phyloP scores from a whole-genome alignment of 1,140 invertebrate genomes.

The Ectropis grisescens region DNA sequence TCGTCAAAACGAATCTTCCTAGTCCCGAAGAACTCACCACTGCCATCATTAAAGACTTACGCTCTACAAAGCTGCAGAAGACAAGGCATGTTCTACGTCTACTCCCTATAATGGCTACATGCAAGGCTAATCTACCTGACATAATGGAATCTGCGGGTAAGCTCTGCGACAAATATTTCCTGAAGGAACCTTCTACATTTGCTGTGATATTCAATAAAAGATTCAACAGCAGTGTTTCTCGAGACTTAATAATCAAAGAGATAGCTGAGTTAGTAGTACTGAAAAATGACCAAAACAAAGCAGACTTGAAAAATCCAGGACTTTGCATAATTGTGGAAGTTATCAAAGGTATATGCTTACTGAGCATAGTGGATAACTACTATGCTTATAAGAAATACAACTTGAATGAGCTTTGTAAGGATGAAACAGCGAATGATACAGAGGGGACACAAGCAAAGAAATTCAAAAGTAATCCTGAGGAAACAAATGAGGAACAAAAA shows the following conservation, averaged over 20 bases:
- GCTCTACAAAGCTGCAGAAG: slow-evolving; percentile 75
- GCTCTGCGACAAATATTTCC: slow-evolving; percentile 82
- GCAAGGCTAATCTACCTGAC: slow-evolving; percentile 82
- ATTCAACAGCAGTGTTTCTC: slow-evolving; percentile 80
- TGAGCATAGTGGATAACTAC: slow-evolving; percentile 59
- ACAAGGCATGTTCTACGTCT: slow-evolving; percentile 82
- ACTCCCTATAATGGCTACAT: slow-evolving; percentile 84
- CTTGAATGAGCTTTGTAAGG: slow-evolving; percentile 54
- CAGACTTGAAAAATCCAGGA: slow-evolving; percentile 82
- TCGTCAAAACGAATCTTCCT: slow-evolving; percentile 82
- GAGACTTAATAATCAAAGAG: slow-evolving; percentile 78
- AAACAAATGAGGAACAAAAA: slow-evolving; percentile 23
- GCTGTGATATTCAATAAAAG: slow-evolving; percentile 85
- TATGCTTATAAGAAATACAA: slow-evolving; percentile 60
- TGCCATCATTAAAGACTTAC: slow-evolving; percentile 81
- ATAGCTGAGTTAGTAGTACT: slow-evolving; percentile 77
- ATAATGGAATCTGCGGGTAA: slow-evolving; percentile 75
- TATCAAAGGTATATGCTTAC: slow-evolving; percentile 71
- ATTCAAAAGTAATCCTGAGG: slow-evolving; percentile 34
- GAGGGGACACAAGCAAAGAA: slow-evolving; percentile 50
- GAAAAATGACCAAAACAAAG: slow-evolving; percentile 80
- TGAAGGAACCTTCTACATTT: slow-evolving; percentile 79
- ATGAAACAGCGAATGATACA: slow-evolving; percentile 34
- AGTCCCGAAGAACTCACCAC: slow-evolving; percentile 80
- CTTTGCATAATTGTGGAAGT: slow-evolving; percentile 85